Evolutionary conservation across 1,140 invertebrate genomes (phyloP).

Genomic region (Cephus cinctus): DNA sequence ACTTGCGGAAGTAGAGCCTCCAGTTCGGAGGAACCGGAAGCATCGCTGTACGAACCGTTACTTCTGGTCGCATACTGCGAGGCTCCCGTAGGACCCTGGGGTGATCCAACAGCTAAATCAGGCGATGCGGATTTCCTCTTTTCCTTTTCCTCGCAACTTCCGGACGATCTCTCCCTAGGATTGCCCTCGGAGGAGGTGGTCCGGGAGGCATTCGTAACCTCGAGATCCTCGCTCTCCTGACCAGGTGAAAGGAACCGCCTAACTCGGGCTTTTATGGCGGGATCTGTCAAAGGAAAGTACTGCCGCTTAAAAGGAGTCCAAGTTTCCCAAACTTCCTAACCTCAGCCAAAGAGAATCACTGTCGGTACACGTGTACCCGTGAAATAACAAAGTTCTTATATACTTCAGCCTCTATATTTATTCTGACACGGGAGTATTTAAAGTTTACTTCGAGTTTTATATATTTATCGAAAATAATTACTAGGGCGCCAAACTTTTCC

Average conservation of each 20-base stretch:
- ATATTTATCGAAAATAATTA: too few relatives aligned
- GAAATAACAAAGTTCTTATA: too few relatives aligned
- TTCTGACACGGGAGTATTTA: too few relatives aligned
- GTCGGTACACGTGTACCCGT: too few relatives aligned
- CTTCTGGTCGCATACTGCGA: conserved; percentile 37
- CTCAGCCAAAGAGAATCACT: too few relatives aligned
- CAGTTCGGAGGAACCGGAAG: conserved; percentile 51
- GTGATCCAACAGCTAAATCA: conserved; percentile 32
- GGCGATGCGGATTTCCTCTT: conserved; percentile 26
- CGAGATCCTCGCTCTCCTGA: conserved; percentile 44
- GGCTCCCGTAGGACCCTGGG: conserved; percentile 26
- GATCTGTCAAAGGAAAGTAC: conserved; percentile 65
- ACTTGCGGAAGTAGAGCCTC: conserved; percentile 54
- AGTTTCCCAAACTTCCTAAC: too few relatives aligned
- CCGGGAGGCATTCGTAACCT: conserved; percentile 19
- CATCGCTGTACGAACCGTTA: conserved; percentile 55
- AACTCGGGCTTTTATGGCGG: conserved; percentile 79
- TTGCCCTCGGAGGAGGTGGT: conserved; percentile 23
- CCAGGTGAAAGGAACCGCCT: conserved; percentile 68
- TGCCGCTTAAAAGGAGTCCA: too few relatives aligned
- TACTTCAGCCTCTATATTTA: too few relatives aligned
- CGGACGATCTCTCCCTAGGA: conserved; percentile 24
- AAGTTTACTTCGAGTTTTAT: too few relatives aligned
- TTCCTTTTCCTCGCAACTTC: conserved; percentile 36
- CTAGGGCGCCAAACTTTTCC: too few relatives aligned